Evolutionary conservation across 1,140 invertebrate genomes (phyloP).

Genomic region (Drosophila bocqueti): DNA sequence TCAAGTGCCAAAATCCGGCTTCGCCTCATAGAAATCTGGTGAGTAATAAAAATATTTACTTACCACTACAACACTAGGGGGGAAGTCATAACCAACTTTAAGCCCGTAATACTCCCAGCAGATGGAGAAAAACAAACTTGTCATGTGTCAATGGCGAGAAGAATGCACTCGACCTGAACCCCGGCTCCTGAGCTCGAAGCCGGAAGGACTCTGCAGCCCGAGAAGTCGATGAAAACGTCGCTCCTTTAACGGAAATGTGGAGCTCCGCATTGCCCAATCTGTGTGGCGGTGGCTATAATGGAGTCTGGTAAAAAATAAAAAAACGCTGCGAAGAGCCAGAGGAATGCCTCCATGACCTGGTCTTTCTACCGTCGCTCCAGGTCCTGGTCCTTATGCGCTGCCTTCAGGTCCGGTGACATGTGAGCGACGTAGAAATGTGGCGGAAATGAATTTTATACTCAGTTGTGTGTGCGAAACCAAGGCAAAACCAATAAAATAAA

Average conservation of each 20-base stretch:
- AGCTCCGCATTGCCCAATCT: slow-evolving; percentile 40
- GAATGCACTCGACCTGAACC: slow-evolving; percentile 63
- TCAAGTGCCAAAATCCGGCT: slow-evolving; percentile 1
- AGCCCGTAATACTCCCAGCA: neutral
- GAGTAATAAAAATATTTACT: slow-evolving; percentile 33
- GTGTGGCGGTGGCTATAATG: slow-evolving; percentile 30
- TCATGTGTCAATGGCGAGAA: slow-evolving; percentile 47
- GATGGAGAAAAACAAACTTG: slow-evolving; percentile 47
- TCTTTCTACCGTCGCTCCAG: neutral
- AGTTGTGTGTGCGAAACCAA: slow-evolving; percentile 45
- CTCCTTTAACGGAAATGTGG: slow-evolving; percentile 71
- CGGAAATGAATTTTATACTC: slow-evolving; percentile 78
- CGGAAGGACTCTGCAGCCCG: slow-evolving; percentile 19
- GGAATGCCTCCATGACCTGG: slow-evolving; percentile 32
- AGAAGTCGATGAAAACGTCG: slow-evolving; percentile 58
- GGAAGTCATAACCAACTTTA: slow-evolving; percentile 21
- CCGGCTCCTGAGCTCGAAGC: slow-evolving; percentile 7
- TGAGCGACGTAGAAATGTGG: slow-evolving; percentile 74
- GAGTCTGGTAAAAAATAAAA: slow-evolving; percentile 39
- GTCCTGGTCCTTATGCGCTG: slow-evolving; percentile 5
- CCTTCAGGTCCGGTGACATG: slow-evolving; percentile 55
- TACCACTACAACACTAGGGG: neutral
- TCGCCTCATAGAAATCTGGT: neutral
- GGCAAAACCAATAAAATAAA: slow-evolving; percentile 72
- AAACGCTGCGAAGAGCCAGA: slow-evolving; percentile 2